phyloP scores from a whole-genome alignment of 2,113 vertebrate genomes.

The Gracilinanus agilis region DNA sequence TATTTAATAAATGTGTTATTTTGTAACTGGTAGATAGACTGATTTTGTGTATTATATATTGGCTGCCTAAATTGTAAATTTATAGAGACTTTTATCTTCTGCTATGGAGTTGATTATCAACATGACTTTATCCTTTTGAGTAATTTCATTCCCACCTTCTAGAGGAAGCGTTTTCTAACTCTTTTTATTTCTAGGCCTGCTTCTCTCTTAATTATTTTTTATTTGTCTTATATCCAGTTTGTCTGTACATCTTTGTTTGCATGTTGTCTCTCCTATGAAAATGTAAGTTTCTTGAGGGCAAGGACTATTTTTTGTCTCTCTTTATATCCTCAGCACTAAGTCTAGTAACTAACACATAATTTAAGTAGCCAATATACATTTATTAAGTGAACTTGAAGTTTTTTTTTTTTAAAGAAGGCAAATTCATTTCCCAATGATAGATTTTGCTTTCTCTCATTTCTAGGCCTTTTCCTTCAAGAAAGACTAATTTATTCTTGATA shows the following conservation, averaged over 20 bases:
- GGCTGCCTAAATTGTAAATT: neutral
- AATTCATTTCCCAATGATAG: neutral
- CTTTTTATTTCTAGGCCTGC: neutral
- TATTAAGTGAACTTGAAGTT: neutral
- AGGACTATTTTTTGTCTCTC: neutral
- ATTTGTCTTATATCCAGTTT: neutral
- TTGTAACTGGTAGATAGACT: too few species aligned
- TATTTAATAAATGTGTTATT: too few species aligned
- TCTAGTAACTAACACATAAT: neutral
- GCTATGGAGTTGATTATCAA: neutral
- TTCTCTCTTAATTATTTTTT: neutral
- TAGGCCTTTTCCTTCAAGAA: neutral
- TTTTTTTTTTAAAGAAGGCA: neutral
- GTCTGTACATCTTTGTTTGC: constrained; percentile 22
- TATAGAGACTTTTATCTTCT: neutral
- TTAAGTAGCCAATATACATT: too few species aligned
- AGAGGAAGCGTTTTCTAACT: neutral
- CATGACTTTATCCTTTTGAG: neutral
- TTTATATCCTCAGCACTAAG: neutral
- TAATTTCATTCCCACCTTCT: neutral
- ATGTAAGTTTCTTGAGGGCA: neutral
- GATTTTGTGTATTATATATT: neutral
- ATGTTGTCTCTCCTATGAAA: neutral
- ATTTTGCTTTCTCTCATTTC: neutral
- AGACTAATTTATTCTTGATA: neutral